Evolutionary conservation across 2,888 invertebrate species (phyloP), one percentile per base, ranked within the genome.

Genomic region (Cheilosia vernalis): DNA sequence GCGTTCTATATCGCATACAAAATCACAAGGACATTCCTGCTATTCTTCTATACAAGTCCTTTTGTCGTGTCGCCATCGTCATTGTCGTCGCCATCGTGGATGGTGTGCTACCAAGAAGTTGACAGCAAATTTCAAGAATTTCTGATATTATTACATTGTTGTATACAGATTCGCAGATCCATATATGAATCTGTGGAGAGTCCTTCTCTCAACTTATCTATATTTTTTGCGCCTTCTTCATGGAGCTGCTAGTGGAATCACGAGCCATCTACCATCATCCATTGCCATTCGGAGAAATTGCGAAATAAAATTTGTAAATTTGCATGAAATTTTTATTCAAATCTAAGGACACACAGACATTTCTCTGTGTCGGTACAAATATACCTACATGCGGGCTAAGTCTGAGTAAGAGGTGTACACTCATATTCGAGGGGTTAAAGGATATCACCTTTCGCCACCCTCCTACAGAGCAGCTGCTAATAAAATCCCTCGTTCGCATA

Each of bases 251-350:
- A 30, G 42, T 47, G 21, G n/a, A 13, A n/a, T 1, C 3, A 24
- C 3, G 27, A 27, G 6, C 27, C 27, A 27, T 27, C 27, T 4
- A 27, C 27, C 30, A 9, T 9, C 42, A n/a, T 9, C 40, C 13
- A 30, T 30, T 17, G n/a, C 15, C 4, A 27, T 13, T n/a, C 24
- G 55, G 55, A 44, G 47, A 72, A 77, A 85, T 80, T 85, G 80
- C 76, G 72, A 85, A 85, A 85, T 81, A 81, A 81, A 85, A 77
- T 80, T 85, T 85, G 61, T 85, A 51, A 80, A 85, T 85, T 85
- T 85, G 76, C 85, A 80, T 85, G 81, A 70, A 37, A 85, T 80
- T 85, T 85, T 85, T 77, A 85, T 80, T 85, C 85, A 85, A 81
- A 85, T 76, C 76, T 81, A 70, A 79, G 73, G 69, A 84, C 74